phyloP scores from a whole-genome alignment of 2,888 invertebrate species.

The Phaedon cochleariae region DNA sequence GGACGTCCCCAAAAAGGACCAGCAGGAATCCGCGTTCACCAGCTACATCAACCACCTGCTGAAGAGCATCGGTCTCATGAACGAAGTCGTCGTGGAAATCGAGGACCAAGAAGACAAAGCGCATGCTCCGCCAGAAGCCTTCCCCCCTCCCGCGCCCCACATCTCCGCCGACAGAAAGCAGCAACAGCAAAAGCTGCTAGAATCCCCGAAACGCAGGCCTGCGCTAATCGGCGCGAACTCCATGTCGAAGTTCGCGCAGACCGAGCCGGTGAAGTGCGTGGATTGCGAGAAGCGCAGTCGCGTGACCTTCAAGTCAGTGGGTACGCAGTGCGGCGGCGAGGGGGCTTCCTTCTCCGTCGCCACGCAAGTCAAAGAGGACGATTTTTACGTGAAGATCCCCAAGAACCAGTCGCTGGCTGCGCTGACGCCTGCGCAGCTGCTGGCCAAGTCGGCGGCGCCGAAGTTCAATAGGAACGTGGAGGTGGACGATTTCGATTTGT shows the following conservation, averaged over 20 bases:
- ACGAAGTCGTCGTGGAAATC: constrained; percentile 27
- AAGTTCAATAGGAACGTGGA: constrained; percentile 18
- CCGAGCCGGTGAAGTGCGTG: constrained; percentile 50
- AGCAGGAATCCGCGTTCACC: constrained; percentile 27
- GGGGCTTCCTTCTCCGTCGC: constrained; percentile 48
- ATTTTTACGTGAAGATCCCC: constrained; percentile 48
- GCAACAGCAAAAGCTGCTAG: constrained; percentile 4
- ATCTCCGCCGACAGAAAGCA: constrained; percentile 22
- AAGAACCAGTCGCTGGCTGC: constrained; percentile 57
- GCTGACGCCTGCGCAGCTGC: constrained; percentile 59
- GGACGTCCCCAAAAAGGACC: constrained; percentile 24
- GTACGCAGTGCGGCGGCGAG: constrained; percentile 47
- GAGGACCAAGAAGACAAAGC: constrained; percentile 28
- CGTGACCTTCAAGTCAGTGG: constrained; percentile 41
- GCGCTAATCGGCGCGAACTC: constrained; percentile 11
- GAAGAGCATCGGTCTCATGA: constrained; percentile 27
- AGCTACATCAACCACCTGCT: constrained; percentile 25
- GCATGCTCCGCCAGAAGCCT: background rate
- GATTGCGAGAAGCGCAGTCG: constrained; percentile 53
- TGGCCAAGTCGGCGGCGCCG: constrained; percentile 45
- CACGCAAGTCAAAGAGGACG: constrained; percentile 57
- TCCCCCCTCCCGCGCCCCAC: constrained; percentile 33
- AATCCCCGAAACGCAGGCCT: background rate
- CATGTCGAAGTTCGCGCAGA: constrained; percentile 48
- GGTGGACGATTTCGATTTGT: constrained; percentile 27